phyloP scores from a whole-genome alignment of 2,888 invertebrate species.

The Nemotelus nigrinus region DNA sequence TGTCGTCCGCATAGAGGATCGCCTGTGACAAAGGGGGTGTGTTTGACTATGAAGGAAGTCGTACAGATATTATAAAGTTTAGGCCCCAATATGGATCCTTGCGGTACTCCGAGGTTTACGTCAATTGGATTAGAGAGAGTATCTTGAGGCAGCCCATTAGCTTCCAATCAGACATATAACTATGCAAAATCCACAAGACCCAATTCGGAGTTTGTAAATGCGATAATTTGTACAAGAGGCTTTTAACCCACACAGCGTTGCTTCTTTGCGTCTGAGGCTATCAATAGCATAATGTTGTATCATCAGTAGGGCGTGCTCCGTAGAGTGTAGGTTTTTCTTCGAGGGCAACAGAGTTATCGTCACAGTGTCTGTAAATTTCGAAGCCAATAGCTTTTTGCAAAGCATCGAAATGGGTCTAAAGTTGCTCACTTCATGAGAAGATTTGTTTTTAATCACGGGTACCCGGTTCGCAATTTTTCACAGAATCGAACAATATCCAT shows the following conservation, averaged over 20 bases:
- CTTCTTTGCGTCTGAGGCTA: not conserved
- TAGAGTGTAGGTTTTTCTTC: not conserved
- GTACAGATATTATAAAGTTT: slow-evolving; percentile 31
- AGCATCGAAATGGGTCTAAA: no score
- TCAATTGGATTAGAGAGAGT: not conserved
- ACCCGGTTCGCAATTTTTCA: no score
- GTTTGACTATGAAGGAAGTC: not conserved
- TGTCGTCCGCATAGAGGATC: no score
- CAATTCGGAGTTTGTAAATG: not conserved
- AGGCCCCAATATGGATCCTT: not conserved
- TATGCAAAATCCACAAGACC: not conserved
- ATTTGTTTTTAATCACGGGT: no score
- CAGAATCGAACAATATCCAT: no score
- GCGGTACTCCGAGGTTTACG: not conserved
- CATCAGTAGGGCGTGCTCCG: not conserved
- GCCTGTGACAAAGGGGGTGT: no score
- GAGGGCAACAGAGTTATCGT: not conserved
- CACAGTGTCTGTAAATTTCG: no score
- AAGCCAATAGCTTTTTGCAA: no score
- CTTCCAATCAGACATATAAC: slow-evolving; percentile 1
- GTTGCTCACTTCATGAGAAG: no score
- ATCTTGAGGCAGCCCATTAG: not conserved
- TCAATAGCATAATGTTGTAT: not conserved
- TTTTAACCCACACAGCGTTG: not conserved
- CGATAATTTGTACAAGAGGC: slow-evolving; percentile 10